Conservation (phyloP, 2,113 vertebrate species). For the Pontoporia blainvillei region DNA sequence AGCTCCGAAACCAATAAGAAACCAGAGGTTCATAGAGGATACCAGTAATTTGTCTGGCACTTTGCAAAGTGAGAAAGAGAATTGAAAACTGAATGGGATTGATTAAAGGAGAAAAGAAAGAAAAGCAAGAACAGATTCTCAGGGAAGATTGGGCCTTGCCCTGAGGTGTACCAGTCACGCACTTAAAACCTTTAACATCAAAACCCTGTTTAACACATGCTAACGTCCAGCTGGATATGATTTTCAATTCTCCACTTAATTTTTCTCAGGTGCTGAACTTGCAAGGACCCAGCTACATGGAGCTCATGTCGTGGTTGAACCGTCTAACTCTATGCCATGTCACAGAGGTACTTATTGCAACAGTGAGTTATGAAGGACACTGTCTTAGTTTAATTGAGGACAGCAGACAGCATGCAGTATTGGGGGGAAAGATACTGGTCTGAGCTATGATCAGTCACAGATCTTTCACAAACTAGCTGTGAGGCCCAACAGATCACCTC, state of each 20-base stretch:
- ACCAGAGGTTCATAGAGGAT: slow-evolving; percentile 47
- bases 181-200: slow-evolving; percentile 68
- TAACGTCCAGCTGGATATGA: slow-evolving; percentile 68
- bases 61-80: slow-evolving; percentile 62
- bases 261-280: slow-evolving; percentile 70
- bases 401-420: not conserved
- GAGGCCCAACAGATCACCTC: not conserved
- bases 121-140: slow-evolving; percentile 70
- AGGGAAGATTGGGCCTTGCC: slow-evolving; percentile 53
- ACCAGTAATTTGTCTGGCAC: slow-evolving; percentile 70
- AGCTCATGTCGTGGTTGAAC: not conserved
- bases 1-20: slow-evolving; percentile 32
- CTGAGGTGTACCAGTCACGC: slow-evolving; percentile 71
- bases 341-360: not conserved
- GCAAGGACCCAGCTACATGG: not conserved
- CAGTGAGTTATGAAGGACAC: not conserved
- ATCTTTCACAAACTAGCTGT: not conserved
- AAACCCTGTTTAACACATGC: slow-evolving; percentile 70
- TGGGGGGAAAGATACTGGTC: not conserved
- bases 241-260: slow-evolving; percentile 70
- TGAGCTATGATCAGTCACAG: not conserved
- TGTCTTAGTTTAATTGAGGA: not conserved
- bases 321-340: not conserved
- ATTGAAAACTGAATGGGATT: slow-evolving; percentile 59
- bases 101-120: slow-evolving; percentile 60